A percentile compares a stretch with the other conserved stretches of the same genome.
These are phyloP conservation scores for Fragum whitleyi DNA, from an alignment of 2,888 invertebrate species.

Conservation along the genomic window DNA sequence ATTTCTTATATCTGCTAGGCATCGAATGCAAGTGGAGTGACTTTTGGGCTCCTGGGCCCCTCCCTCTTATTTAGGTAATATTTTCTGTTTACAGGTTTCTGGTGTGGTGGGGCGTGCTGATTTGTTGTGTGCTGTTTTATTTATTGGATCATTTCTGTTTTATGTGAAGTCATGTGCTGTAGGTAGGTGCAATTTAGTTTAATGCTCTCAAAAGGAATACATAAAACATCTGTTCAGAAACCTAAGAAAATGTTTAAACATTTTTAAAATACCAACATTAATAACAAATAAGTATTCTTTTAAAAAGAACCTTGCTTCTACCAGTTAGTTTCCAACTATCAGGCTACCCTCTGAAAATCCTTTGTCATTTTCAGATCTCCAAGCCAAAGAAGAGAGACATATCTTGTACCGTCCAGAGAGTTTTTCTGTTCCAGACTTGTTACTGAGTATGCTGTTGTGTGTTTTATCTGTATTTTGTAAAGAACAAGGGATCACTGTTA, in stretches of 20 bases:
- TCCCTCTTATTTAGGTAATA: too few species aligned
- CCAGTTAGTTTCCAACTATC: too few species aligned
- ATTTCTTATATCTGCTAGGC: too few species aligned
- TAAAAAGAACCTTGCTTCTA: too few species aligned
- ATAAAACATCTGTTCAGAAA: too few species aligned
- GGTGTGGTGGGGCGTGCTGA: slow-evolving; percentile 97
- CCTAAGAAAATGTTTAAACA: too few species aligned
- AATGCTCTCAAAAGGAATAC: too few species aligned
- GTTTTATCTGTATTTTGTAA: slow-evolving; percentile 93
- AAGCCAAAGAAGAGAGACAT: slow-evolving; percentile 38
- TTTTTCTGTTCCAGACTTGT: slow-evolving; percentile 67
- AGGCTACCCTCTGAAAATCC: too few species aligned
- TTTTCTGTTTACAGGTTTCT: slow-evolving; percentile 88
- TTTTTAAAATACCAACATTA: too few species aligned
- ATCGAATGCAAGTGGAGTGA: too few species aligned
- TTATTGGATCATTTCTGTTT: slow-evolving; percentile 89
- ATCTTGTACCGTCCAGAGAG: slow-evolving; percentile 53
- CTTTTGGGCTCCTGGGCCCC: too few species aligned
- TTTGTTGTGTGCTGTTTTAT: slow-evolving; percentile 92
- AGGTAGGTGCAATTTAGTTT: slow-evolving; percentile 69
- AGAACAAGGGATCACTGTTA: slow-evolving; percentile 95
- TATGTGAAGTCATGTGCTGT: slow-evolving; percentile 87
- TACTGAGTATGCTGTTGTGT: slow-evolving; percentile 72
- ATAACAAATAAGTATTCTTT: too few species aligned
- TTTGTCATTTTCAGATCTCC: slow-evolving; percentile 38